Evolutionary conservation across 2,797 vertebrate genomes (phyloP).

Genomic region (Melanotaenia trifasciata): DNA sequence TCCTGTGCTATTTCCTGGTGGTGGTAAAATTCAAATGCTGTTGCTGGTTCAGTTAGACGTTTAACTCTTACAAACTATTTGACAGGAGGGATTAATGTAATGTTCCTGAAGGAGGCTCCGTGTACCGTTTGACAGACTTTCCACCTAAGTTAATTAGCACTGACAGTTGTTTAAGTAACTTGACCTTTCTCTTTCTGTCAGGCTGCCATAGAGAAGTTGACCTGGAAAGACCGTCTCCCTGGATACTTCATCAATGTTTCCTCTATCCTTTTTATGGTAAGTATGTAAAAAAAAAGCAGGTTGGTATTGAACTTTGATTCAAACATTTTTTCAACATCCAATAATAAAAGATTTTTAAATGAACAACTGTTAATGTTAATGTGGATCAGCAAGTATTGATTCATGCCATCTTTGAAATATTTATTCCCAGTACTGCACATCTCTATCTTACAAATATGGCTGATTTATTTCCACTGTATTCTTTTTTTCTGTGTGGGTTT

Average conservation of each 20-base stretch:
- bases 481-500: background rate
- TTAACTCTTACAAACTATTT: conserved; percentile 21
- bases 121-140: conserved; percentile 16
- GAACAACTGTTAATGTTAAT: background rate
- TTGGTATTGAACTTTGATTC: background rate
- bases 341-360: conserved; percentile 19
- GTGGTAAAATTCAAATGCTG: conserved; percentile 18
- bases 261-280: conserved; percentile 95
- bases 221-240: conserved; percentile 92
- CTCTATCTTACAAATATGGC: conserved; percentile 21
- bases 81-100: background rate
- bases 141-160: conserved; percentile 4
- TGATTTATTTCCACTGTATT: conserved; percentile 14
- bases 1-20: conserved; percentile 24
- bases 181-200: conserved; percentile 40
- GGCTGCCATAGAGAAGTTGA: conserved; percentile 87
- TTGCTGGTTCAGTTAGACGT: conserved; percentile 8
- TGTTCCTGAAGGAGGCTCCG: background rate
- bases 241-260: conserved; percentile 93
- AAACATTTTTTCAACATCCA: background rate
- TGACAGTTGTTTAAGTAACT: conserved; percentile 9
- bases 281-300: conserved; percentile 14
- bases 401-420: conserved; percentile 42
- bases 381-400: conserved; percentile 12
- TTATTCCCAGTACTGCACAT: conserved; percentile 2